Percentiles rank a stretch among this genome's conserved stretches.
These are phyloP conservation scores for Lepus europaeus DNA, from an alignment of 2,113 vertebrate species.

Conservation along the genomic window DNA sequence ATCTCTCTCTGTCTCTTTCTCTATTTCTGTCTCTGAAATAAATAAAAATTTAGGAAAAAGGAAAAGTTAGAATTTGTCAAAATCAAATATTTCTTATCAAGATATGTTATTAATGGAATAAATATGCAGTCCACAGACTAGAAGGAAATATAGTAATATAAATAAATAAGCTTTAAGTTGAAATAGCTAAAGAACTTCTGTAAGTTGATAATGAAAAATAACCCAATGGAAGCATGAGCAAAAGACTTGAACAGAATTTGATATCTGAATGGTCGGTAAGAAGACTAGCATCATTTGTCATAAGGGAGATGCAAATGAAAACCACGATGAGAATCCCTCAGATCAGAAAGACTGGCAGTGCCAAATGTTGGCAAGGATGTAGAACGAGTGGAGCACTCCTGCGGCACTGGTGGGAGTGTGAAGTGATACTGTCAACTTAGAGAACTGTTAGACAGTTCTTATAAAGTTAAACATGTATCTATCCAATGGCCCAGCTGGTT, in stretches of 20 bases:
- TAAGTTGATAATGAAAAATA: slow-evolving; percentile 29
- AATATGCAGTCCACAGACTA: neutral
- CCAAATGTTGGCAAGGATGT: neutral
- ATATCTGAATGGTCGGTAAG: neutral
- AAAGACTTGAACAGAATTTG: slow-evolving; percentile 45
- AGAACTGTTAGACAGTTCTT: slow-evolving; percentile 10
- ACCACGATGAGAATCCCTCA: neutral
- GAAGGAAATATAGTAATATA: slow-evolving; percentile 5
- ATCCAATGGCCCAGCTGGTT: neutral
- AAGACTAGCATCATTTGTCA: neutral
- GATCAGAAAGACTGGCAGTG: slow-evolving; percentile 24
- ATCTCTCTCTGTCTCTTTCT: too few species aligned
- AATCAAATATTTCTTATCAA: slow-evolving; percentile 37
- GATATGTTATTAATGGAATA: slow-evolving; percentile 9
- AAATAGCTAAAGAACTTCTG: neutral
- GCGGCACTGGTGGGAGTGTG: neutral
- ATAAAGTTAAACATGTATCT: neutral
- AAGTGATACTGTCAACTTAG: neutral
- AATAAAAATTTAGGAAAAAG: neutral
- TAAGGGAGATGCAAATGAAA: slow-evolving; percentile 39
- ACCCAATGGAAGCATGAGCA: neutral
- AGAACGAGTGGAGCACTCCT: neutral
- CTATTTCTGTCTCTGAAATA: too few species aligned
- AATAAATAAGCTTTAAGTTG: slow-evolving; percentile 38
- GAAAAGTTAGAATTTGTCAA: slow-evolving; percentile 12